Evolutionary conservation across 2,113 vertebrate genomes (phyloP), one percentile per base, ranked within the genome.

Genomic region (Hippopotamus amphibius): DNA sequence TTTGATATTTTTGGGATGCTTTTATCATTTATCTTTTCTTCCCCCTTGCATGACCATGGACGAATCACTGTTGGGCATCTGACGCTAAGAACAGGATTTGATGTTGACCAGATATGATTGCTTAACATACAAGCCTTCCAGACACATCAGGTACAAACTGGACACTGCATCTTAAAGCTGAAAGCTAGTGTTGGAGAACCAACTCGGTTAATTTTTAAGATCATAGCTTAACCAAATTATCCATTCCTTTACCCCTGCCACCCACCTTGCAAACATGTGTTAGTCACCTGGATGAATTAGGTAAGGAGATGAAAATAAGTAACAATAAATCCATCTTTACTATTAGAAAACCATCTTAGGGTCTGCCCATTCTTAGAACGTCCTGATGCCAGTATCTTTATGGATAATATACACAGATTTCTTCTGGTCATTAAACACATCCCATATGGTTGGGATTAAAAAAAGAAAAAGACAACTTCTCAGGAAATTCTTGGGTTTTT

Each of bases 301-400:
- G 19, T 63, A 83, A 80, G 63, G 96, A 63, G 63, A 74, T 33
- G 10, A 72, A 93, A 83, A 77, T 68, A 82, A 84, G 30, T 68
- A 77, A 59, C 41, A 95, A 15, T 61, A 97, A 96, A 43, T 86
- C 16, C 26, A 77, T 50, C 15, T 96, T 93, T 7, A 83, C 17
- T 87, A n/a, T 69, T 61, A 90, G 59, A 92, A 85, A 74, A 90
- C 30, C 30, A 76, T 65, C 37, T 76, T 59, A 74, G 19, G 53
- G 50, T 53, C 5, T 41, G 30, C 6, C 26, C 28, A 50, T 43
- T 91, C 71, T 50, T 80, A 77, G n/a, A 30, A 82, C 79, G 26
- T 63, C 21, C 12, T 33, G 24, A 16, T 28, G 30, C 48, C 21
- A 41, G 1, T 41, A 55, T 46, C 65, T 83, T 86, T 50, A 72